phyloP scores from a whole-genome alignment of 2,888 invertebrate species.

The Cetonia aurata region DNA sequence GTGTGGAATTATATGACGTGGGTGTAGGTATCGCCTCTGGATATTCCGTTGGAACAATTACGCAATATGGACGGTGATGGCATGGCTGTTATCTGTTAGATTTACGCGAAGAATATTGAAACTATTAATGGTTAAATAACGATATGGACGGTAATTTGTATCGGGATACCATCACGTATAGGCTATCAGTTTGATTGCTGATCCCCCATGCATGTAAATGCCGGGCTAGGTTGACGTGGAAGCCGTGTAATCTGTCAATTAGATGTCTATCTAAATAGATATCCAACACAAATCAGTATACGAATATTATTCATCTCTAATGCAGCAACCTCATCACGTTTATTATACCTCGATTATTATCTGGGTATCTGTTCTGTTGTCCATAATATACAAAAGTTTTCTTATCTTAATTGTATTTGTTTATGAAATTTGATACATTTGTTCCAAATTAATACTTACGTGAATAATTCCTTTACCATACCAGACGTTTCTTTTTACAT shows the following conservation, averaged over 20 bases:
- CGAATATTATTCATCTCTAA: conserved; percentile 2
- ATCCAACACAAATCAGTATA: not conserved
- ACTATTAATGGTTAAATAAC: conserved; percentile 48
- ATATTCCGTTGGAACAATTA: conserved; percentile 36
- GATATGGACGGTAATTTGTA: conserved; percentile 45
- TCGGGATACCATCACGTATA: conserved; percentile 27
- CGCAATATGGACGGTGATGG: not conserved
- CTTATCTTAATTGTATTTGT: too few species aligned
- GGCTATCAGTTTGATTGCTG: conserved; percentile 12
- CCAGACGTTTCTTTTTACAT: too few species aligned
- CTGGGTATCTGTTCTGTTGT: too few species aligned
- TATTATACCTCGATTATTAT: not conserved
- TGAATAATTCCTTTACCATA: too few species aligned
- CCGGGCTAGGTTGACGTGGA: not conserved
- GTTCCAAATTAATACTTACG: too few species aligned
- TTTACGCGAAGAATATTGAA: conserved; percentile 46
- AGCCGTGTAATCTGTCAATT: conserved; percentile 13
- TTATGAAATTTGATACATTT: too few species aligned
- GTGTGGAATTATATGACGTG: conserved; percentile 38
- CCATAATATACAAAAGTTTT: too few species aligned
- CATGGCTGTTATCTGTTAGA: conserved; percentile 45
- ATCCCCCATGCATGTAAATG: conserved; percentile 3
- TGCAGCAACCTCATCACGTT: not conserved
- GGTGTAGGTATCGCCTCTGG: conserved; percentile 19
- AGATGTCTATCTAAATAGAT: not conserved